A percentile compares a stretch with the other conserved stretches of the same genome.
These are phyloP conservation scores for Drosophila novamexicana DNA, from an alignment of 1,140 invertebrate genomes.

Conservation along the genomic window DNA sequence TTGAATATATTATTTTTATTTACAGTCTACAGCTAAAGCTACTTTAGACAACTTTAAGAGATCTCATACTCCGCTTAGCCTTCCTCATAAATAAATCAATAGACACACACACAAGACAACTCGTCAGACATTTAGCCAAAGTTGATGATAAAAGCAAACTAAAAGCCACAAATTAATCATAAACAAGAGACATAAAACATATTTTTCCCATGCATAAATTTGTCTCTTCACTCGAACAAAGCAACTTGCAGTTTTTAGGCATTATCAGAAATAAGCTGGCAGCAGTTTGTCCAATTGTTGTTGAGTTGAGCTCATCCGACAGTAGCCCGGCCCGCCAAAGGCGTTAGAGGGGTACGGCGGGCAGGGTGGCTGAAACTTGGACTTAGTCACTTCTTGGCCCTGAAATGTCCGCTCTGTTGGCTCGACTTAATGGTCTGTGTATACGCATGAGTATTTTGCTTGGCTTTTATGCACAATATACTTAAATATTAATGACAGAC, in stretches of 20 bases:
- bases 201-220: constrained; percentile 73
- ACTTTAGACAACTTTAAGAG: not conserved
- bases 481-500: constrained; percentile 62
- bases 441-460: constrained; percentile 22
- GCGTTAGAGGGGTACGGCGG: not conserved
- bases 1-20: not conserved
- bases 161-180: constrained; percentile 42
- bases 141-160: constrained; percentile 46
- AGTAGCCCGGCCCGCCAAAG: not conserved
- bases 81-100: constrained; percentile 55
- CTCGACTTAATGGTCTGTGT: constrained; percentile 43
- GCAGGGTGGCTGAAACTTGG: not conserved
- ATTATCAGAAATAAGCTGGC: constrained; percentile 60
- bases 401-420: constrained; percentile 52
- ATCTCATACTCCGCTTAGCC: not conserved
- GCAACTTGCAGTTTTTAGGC: constrained; percentile 36
- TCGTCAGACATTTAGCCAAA: constrained; percentile 15
- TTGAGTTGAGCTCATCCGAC: constrained; percentile 53
- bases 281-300: constrained; percentile 33
- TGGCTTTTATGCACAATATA: constrained; percentile 20
- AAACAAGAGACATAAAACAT: constrained; percentile 62
- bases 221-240: constrained; percentile 33
- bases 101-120: constrained; percentile 19
- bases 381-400: constrained; percentile 42
- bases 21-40: not conserved